phyloP scores from a whole-genome alignment of 2,797 vertebrate species.

The Acestrorhynchus altus region DNA sequence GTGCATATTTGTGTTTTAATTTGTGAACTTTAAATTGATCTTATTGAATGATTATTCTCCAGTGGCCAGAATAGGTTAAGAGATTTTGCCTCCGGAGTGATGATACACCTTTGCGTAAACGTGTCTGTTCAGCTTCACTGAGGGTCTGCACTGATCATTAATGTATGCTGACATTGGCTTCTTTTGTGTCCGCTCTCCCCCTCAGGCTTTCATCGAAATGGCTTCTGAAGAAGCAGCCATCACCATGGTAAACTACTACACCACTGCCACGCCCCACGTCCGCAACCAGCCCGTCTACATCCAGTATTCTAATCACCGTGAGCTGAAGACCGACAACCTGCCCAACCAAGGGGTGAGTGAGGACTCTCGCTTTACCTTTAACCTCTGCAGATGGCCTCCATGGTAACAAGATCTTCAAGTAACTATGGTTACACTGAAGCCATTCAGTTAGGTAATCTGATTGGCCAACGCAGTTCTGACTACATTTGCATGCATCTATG shows the following conservation, averaged over 20 bases:
- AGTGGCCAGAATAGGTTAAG: too few species aligned
- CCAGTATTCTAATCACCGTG: conserved; percentile 89
- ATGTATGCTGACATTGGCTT: neutral
- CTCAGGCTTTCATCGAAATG: conserved; percentile 93
- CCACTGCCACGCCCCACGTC: conserved; percentile 77
- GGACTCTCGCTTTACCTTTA: neutral
- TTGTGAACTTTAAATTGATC: too few species aligned
- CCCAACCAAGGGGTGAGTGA: conserved; percentile 80
- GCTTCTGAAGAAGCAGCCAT: conserved; percentile 88
- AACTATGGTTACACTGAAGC: neutral
- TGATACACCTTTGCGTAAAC: neutral
- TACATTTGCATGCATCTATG: conserved; percentile 30
- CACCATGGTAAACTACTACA: conserved; percentile 88
- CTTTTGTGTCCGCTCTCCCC: neutral
- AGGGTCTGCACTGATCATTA: neutral
- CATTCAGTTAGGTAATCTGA: conserved; percentile 16
- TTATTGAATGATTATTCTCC: too few species aligned
- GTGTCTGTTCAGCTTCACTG: neutral
- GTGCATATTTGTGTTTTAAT: too few species aligned
- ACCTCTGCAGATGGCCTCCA: neutral
- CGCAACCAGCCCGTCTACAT: conserved; percentile 86
- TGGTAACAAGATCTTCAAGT: conserved; percentile 14
- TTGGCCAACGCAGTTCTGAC: conserved; percentile 1
- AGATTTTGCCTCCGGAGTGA: too few species aligned
- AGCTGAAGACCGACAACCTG: conserved; percentile 86